phyloP scores from a whole-genome alignment of 2,797 vertebrate genomes.

The Chaetodon trifasciatus region DNA sequence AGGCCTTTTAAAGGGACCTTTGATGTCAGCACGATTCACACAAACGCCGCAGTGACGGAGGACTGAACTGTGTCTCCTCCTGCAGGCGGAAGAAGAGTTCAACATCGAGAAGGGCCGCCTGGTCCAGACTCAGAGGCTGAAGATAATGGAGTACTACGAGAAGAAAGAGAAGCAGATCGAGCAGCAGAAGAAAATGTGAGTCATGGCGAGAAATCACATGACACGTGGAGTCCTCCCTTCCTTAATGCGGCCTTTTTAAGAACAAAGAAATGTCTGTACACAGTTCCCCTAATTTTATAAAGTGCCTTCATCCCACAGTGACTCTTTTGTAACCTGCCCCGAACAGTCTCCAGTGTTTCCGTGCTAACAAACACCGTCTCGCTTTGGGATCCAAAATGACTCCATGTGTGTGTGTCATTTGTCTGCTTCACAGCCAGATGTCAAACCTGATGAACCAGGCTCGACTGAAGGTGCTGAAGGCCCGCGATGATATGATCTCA shows the following conservation, averaged over 20 bases:
- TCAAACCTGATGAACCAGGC: slow-evolving; percentile 99
- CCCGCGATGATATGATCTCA: slow-evolving; percentile 96
- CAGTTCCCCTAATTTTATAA: slow-evolving; percentile 61
- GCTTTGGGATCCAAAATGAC: slow-evolving; percentile 22
- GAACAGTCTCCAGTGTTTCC: slow-evolving; percentile 9
- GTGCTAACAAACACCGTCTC: slow-evolving; percentile 9
- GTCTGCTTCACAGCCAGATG: slow-evolving; percentile 91
- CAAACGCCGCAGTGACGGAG: not conserved
- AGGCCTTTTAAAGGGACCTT: too few relatives aligned
- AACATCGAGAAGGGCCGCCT: slow-evolving; percentile 99
- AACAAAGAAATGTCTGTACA: slow-evolving; percentile 54
- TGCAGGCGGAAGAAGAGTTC: slow-evolving; percentile 99
- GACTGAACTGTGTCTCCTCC: slow-evolving; percentile 55
- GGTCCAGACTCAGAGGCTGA: slow-evolving; percentile 98
- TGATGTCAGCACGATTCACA: too few relatives aligned
- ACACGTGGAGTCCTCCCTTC: slow-evolving; percentile 21
- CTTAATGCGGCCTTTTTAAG: slow-evolving; percentile 30
- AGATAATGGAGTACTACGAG: slow-evolving; percentile 99
- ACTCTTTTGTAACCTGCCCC: slow-evolving; percentile 33
- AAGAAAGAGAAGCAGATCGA: slow-evolving; percentile 99
- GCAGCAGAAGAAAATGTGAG: slow-evolving; percentile 99
- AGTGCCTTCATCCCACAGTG: slow-evolving; percentile 19
- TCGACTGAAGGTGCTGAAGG: slow-evolving; percentile 96
- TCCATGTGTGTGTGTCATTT: slow-evolving; percentile 53
- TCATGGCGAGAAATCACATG: slow-evolving; percentile 45